Evolutionary conservation across 2,888 invertebrate genomes (phyloP).

Genomic region (Digitonthophagus gazella): DNA sequence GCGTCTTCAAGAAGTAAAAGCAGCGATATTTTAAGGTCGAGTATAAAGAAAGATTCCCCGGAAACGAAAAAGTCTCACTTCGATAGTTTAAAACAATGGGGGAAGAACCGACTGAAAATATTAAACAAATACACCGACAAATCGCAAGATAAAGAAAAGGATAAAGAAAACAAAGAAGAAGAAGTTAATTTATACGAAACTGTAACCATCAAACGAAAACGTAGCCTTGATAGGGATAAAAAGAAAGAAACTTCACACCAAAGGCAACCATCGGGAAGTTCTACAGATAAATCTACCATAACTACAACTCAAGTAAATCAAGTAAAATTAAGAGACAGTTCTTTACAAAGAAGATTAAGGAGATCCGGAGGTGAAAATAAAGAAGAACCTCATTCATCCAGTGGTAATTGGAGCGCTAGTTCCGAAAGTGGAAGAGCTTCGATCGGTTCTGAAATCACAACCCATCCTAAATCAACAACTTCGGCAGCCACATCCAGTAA

Average conservation of each 20-base stretch:
- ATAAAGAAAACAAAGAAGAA: slow-evolving; percentile 59
- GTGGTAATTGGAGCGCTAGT: slow-evolving; percentile 94
- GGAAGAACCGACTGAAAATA: slow-evolving; percentile 72
- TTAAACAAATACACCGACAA: slow-evolving; percentile 66
- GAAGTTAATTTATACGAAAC: slow-evolving; percentile 67
- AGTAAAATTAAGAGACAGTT: slow-evolving; percentile 78
- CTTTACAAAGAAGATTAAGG: slow-evolving; percentile 68
- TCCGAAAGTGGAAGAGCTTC: slow-evolving; percentile 85
- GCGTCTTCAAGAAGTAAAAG: slow-evolving; percentile 68
- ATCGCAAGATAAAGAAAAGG: slow-evolving; percentile 39
- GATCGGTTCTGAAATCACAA: slow-evolving; percentile 79
- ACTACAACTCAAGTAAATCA: slow-evolving; percentile 55
- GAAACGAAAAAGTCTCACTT: slow-evolving; percentile 69
- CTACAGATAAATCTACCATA: slow-evolving; percentile 68
- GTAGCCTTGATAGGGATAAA: slow-evolving; percentile 40
- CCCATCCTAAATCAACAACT: slow-evolving; percentile 68
- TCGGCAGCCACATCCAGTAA: slow-evolving; percentile 68
- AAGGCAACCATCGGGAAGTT: slow-evolving; percentile 66
- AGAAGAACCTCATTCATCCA: slow-evolving; percentile 85
- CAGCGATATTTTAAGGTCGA: slow-evolving; percentile 67
- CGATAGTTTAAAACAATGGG: slow-evolving; percentile 82
- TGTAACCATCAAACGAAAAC: slow-evolving; percentile 63
- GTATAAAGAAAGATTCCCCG: slow-evolving; percentile 61
- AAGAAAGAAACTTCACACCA: slow-evolving; percentile 70
- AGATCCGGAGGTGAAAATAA: slow-evolving; percentile 63